Evolutionary conservation across 2,888 invertebrate species (phyloP).

Genomic region (Torymus auratus): DNA sequence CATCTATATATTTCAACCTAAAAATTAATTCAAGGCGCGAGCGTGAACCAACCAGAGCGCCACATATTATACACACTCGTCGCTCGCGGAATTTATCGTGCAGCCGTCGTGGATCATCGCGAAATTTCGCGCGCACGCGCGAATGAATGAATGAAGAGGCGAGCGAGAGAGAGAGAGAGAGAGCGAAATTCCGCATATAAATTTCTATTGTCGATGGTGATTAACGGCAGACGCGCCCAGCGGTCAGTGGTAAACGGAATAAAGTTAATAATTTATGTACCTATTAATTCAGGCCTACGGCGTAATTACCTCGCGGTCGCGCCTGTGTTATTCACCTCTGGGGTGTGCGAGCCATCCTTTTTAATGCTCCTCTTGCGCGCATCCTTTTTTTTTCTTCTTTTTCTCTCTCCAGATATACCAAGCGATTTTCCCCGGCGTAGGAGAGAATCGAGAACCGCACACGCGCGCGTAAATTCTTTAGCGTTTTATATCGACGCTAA

Average conservation of each 20-base stretch:
- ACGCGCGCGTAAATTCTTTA: constrained; percentile 15
- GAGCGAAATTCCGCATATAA: constrained; percentile 48
- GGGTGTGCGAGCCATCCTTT: constrained; percentile 1
- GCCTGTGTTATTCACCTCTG: constrained; percentile 47
- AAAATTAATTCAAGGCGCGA: constrained; percentile 19
- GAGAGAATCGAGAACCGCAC: neutral
- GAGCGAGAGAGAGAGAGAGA: neutral
- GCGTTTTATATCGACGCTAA: neutral
- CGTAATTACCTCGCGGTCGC: constrained; percentile 24
- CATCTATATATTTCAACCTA: neutral
- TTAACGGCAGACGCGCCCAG: constrained; percentile 47
- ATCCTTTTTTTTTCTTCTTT: too few species aligned
- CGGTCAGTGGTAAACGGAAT: constrained; percentile 51
- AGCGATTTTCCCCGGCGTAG: too few species aligned
- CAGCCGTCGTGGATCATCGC: neutral
- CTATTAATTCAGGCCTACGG: constrained; percentile 50
- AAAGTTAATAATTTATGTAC: constrained; percentile 57
- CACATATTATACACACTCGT: neutral
- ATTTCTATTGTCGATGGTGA: constrained; percentile 56
- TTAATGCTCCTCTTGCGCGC: constrained; percentile 22
- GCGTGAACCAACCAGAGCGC: too few species aligned
- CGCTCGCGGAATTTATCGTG: constrained; percentile 20
- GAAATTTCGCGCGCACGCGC: constrained; percentile 24
- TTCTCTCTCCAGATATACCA: too few species aligned
- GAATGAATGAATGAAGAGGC: neutral